Conservation (phyloP, 2,888 invertebrate species). For the Geophilus truncorum region DNA sequence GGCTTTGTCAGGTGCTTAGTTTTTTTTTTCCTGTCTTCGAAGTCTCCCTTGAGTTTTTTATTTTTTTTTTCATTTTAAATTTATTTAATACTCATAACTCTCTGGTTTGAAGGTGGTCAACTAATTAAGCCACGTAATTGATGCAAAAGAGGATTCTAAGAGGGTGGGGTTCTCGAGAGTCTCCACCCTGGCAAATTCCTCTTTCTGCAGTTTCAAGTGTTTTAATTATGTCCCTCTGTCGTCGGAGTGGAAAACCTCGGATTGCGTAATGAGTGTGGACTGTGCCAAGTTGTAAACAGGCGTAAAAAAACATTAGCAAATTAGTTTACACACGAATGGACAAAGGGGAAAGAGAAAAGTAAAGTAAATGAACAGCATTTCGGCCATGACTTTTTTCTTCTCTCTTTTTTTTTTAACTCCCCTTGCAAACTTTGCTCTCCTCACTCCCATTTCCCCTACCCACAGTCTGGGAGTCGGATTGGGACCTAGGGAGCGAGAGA, state of each 20-base stretch:
- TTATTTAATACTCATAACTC: neutral
- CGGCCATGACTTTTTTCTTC: neutral
- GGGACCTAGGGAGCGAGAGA: neutral
- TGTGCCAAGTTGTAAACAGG: neutral
- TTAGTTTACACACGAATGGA: neutral
- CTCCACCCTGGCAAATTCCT: neutral
- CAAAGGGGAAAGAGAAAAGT: neutral
- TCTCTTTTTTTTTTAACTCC: no score
- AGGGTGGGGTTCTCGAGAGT: neutral
- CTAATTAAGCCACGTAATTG: neutral
- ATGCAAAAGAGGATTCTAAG: neutral
- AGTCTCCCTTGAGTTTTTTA: no score
- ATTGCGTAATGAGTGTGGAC: neutral
- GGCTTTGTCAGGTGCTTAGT: neutral
- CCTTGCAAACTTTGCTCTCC: neutral
- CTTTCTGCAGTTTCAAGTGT: neutral
- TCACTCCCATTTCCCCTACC: neutral
- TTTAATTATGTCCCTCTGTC: neutral
- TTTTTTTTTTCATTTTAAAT: neutral
- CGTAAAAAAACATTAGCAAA: neutral
- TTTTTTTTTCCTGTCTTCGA: neutral
- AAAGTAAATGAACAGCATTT: neutral
- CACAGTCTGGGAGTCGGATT: neutral
- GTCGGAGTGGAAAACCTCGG: neutral
- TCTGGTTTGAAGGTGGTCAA: neutral